Evolutionary conservation across 2,797 vertebrate genomes (phyloP).

Genomic region (Hephaestus fuliginosus): DNA sequence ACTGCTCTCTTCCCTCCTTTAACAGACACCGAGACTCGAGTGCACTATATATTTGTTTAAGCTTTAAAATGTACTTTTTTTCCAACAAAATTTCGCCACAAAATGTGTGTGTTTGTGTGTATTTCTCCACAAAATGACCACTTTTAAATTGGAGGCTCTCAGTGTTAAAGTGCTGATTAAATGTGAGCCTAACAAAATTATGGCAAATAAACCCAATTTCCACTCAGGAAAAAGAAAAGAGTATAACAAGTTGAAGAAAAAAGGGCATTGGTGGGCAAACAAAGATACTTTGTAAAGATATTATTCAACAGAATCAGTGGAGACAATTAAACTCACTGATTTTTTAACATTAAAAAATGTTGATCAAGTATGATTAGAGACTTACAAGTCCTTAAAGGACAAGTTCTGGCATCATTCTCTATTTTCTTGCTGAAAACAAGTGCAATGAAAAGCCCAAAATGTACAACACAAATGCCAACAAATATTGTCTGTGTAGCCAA

Average conservation of each 20-base stretch:
- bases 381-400: too few relatives aligned
- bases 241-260: conserved; percentile 32
- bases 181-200: conserved; percentile 53
- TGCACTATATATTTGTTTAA: conserved; percentile 77
- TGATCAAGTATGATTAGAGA: conserved; percentile 9
- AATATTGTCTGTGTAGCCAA: background rate
- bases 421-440: background rate
- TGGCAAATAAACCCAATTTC: conserved; percentile 44
- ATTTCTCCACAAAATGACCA: conserved; percentile 51
- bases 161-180: conserved; percentile 64
- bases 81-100: conserved; percentile 21
- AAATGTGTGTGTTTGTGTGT: background rate
- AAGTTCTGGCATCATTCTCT: background rate
- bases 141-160: conserved; percentile 63
- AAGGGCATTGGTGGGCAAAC: conserved; percentile 20
- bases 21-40: conserved; percentile 74
- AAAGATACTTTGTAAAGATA: conserved; percentile 1
- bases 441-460: background rate
- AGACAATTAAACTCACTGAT: conserved; percentile 7
- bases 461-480: background rate
- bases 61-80: conserved; percentile 60
- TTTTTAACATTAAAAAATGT: background rate
- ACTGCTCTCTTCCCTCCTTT: conserved; percentile 74
- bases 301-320: conserved; percentile 1
- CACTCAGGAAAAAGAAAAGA: conserved; percentile 35